Evolutionary conservation across 1,140 invertebrate species (phyloP).

Genomic region (Drosophila equinoxialis): DNA sequence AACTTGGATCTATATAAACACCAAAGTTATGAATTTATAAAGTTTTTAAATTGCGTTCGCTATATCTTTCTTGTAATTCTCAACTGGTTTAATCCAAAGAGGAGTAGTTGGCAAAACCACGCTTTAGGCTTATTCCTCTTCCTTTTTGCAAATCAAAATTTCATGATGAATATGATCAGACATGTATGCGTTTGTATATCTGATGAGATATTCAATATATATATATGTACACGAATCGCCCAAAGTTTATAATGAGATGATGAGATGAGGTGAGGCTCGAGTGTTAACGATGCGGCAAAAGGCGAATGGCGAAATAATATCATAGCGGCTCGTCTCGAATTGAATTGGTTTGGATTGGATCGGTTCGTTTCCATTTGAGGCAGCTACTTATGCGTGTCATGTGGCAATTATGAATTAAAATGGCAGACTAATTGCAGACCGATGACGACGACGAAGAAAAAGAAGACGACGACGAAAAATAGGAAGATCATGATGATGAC

Average conservation of each 20-base stretch:
- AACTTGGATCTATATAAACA: no score
- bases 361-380: slow-evolving; percentile 39
- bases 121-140: no score
- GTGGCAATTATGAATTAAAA: slow-evolving; percentile 60
- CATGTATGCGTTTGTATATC: not conserved
- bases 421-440: slow-evolving; percentile 54
- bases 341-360: slow-evolving; percentile 8
- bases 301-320: slow-evolving; percentile 8
- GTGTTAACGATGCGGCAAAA: slow-evolving; percentile 10
- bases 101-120: no score
- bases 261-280: slow-evolving; percentile 1
- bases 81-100: no score
- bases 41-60: no score
- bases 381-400: slow-evolving; percentile 63
- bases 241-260: not conserved
- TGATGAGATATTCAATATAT: no score
- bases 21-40: no score
- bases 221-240: no score
- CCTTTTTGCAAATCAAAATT: no score
- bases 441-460: slow-evolving; percentile 16
- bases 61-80: no score
- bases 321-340: not conserved
- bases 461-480: not conserved
- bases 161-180: not conserved
- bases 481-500: not conserved